A percentile compares a stretch with the other conserved stretches of the same genome.
Evolutionary conservation across 2,113 vertebrate species (phyloP).

Genomic region (Phylloscopus whistleri): DNA sequence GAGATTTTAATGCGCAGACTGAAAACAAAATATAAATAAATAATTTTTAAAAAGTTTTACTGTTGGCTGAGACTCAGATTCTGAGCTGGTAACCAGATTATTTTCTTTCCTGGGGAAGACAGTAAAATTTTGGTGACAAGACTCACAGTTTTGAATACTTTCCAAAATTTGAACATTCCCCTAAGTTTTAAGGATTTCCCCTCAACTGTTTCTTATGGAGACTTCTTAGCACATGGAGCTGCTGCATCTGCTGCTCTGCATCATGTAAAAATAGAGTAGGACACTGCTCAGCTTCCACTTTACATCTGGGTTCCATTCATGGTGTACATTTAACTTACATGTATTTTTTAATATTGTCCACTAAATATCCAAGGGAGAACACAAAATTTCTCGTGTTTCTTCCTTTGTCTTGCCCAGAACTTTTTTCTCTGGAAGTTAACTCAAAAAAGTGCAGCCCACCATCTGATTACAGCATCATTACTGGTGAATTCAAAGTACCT

Average conservation of each 20-base stretch:
- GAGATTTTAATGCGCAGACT: not conserved
- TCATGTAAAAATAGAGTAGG: accelerated
- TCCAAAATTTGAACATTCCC: not conserved
- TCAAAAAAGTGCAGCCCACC: not conserved
- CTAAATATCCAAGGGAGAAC: not conserved
- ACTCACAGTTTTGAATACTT: not conserved
- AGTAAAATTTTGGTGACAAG: not conserved
- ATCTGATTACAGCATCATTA: not conserved
- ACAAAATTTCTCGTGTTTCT: not conserved
- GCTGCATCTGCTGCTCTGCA: not conserved
- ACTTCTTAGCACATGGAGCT: not conserved
- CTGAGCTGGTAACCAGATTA: not conserved
- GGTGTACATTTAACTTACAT: not conserved
- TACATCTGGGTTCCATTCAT: not conserved
- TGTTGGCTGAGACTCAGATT: accelerated
- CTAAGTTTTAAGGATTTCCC: not conserved
- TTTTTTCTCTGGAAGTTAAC: not conserved
- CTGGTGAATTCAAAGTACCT: not conserved
- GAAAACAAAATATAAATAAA: not conserved
- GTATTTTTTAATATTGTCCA: not conserved
- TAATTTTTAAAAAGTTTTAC: not conserved
- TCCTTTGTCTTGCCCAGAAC: not conserved
- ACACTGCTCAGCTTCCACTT: not conserved
- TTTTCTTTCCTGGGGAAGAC: not conserved
- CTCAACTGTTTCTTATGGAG: not conserved